A percentile compares a stretch with the other conserved stretches of the same genome.
These are phyloP conservation scores for Brenthis daphne DNA, from an alignment of 2,888 invertebrate species.

Conservation along the genomic window DNA sequence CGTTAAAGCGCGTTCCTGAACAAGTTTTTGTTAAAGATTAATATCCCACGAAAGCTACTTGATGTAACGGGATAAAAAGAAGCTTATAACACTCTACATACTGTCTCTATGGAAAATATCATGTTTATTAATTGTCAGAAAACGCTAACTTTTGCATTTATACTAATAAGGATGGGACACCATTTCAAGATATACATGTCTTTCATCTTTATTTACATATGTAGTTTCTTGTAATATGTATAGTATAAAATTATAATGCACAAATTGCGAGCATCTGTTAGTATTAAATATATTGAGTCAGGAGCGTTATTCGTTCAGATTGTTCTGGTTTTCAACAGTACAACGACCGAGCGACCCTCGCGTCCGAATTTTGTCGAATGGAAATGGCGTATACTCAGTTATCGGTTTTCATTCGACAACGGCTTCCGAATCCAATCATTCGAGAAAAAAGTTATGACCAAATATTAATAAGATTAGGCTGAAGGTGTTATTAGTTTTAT, in stretches of 20 bases:
- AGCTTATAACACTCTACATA: too few species aligned
- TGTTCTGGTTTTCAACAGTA: constrained; percentile 41
- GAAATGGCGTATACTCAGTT: constrained; percentile 35
- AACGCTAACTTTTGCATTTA: too few species aligned
- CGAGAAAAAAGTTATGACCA: constrained; percentile 6
- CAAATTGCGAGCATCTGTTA: constrained; percentile 16
- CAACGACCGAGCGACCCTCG: constrained; percentile 43
- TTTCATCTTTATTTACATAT: not conserved
- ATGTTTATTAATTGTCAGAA: too few species aligned
- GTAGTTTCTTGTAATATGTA: too few species aligned
- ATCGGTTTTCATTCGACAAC: constrained; percentile 37
- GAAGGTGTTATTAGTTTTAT: not conserved
- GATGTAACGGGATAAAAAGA: too few species aligned
- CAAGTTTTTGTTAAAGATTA: too few species aligned
- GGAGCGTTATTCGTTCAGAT: constrained; percentile 31
- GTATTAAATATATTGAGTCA: constrained; percentile 30
- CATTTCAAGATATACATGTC: not conserved
- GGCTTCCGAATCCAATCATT: constrained; percentile 29
- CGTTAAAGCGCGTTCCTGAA: too few species aligned
- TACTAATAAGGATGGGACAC: too few species aligned
- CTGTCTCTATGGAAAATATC: too few species aligned
- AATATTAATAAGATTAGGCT: not conserved
- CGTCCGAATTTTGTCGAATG: constrained; percentile 44
- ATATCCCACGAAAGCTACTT: too few species aligned
- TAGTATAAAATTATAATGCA: not conserved